Evolutionary conservation across 2,888 invertebrate species (phyloP), one percentile per base, ranked within the genome.

Genomic region (Noctuana brunneofusca): DNA sequence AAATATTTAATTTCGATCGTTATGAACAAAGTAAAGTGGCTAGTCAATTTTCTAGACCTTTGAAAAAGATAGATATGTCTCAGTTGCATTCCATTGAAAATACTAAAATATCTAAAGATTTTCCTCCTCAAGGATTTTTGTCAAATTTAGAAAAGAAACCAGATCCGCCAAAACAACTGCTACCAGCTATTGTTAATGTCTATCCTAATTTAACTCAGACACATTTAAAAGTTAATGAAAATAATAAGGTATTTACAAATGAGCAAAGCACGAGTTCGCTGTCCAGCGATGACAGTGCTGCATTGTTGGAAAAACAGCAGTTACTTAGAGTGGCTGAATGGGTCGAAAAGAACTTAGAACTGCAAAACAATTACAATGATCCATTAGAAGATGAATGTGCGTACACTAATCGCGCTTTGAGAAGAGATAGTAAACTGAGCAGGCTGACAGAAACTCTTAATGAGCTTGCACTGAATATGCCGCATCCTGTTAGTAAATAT

Each of bases 281-380:
- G 41, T 92, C 92, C 1, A 92, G 92, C 65, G 92, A 92, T 57
- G 92, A 92, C 59, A 92, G 92, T 67, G 92, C 92, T 35, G 93
- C 93, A 1, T 71, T 93, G 68, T 71, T 94, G 62, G 92, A 94
- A 59, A 92, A 94, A 22, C 94, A 94, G 66, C 95, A 95, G 66
- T 75, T 95, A 67, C 93, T 94, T 18, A 89, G 95, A 69, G 96
- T 96, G 11, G 96, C 95, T 0, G 95, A 96, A 72, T 96, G 96
- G 96, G 95, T 96, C 18, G 94, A 95, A 78, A 94, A 93, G 70
- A 95, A 94, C 72, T 79, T 93, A 75, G 92, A 91, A 64, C 92
- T 89, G 65, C 92, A 90, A 65, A 91, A 89, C 58, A 91, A 80
- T 69, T 84, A 84, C 57, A 88, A 86, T 38, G 90, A 90, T 69